Evolutionary conservation across 2,797 vertebrate genomes (phyloP).

Genomic region (Anas capensis): DNA sequence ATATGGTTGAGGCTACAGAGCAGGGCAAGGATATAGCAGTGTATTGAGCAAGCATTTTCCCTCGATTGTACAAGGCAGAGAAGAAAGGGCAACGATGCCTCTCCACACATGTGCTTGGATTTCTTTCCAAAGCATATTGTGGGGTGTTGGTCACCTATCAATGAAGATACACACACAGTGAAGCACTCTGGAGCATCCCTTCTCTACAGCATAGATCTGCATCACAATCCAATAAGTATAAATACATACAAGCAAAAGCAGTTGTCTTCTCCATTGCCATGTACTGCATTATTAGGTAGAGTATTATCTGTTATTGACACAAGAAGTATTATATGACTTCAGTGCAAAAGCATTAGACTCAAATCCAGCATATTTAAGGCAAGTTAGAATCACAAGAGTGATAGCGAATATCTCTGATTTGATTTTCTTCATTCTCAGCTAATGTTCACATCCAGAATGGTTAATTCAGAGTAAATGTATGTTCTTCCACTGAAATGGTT

Average conservation of each 20-base stretch:
- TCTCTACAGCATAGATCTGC: background rate
- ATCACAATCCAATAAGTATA: background rate
- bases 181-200: background rate
- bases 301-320: background rate
- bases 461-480: background rate
- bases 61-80: background rate
- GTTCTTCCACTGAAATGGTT: background rate
- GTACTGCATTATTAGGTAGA: background rate
- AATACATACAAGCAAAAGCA: background rate
- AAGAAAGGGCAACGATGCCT: background rate
- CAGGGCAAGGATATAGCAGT: background rate
- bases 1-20: fast-evolving
- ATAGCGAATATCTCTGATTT: background rate
- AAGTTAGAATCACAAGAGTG: background rate
- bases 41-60: fast-evolving
- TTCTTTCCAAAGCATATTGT: background rate
- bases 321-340: background rate
- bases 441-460: background rate
- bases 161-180: background rate
- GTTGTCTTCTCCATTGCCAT: background rate
- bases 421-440: background rate
- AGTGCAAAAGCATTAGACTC: background rate
- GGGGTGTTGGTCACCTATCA: background rate
- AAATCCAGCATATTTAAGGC: background rate
- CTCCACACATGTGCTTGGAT: fast-evolving